Base-by-base conservation (phyloP, 2,113 vertebrate genomes). In the Pseudopipra pipra region DNA sequence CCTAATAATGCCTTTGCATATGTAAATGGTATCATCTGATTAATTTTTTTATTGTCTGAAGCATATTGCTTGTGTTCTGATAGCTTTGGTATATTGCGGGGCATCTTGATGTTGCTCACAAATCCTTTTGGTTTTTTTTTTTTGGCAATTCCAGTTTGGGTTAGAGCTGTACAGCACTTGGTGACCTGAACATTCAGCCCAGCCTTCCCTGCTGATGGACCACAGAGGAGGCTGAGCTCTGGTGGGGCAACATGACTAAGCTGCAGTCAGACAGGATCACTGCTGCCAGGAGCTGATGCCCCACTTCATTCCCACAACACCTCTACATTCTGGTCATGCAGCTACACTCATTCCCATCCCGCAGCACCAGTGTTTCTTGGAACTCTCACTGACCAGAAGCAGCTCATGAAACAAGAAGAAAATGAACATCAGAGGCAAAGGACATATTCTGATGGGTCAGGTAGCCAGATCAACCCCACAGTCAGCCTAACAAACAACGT, bases 161-260 rank as follows among this genome's bases (percentile, higher is more conserved):
- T 35, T 86, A 68, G 21, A 84, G 49, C 30, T 18, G 24, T 65
- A 56, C 30, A 30, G 39, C 12, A 14, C 19, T 37, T 0, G 0
- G 31, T 13, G 13, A 59, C 25, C 47, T 63, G 66, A 82, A 46
- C 22, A 39, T 22, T 19, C 43, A 87, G 9, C 11, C 22, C 59
- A 77, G 35, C 4, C 11, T 44, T 33, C 9, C 4, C 8, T 3
- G 2, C 12, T 41, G 33, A 28, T 9, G 35, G 30, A 25, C 44
- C 59, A 55, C 23, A 1, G 1, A 74, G 54, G 20, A 59, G 43
- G 23, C 0, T 79, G 49, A 35, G 56, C 31, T 79, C 70, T 72
- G 56, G 11, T 31, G 31, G 6, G 31, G 13, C 19, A 75, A 33
- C 25, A 22, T 31, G n/a, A 12, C n/a, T 6, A 10, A 83, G 73